Evolutionary conservation across 2,113 vertebrate species (phyloP), one percentile per base, ranked within the genome.

Genomic region (Melanerpes formicivorus): DNA sequence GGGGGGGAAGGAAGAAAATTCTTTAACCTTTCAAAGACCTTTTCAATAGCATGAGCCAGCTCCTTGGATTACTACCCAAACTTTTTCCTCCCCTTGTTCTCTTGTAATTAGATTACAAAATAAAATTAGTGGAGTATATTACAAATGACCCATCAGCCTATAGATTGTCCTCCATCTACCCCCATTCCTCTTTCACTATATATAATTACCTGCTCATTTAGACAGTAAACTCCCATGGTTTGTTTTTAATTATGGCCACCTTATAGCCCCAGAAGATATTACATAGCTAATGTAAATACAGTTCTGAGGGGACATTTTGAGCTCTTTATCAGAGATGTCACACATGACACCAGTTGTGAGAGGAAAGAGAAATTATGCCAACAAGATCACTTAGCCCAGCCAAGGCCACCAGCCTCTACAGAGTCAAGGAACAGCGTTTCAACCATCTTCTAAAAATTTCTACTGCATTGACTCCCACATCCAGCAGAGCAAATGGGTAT

Each of bases 141-240:
- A 21, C 37, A 94, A 93, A 87, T 59, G 84, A 58, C 30, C 8
- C 50, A 76, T 30, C 52, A 90, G 34, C 8, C 62, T 94, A 55
- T 5, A 59, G 55, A 42, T 17, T 79, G 13, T 34, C 15, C 26
- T 81, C 34, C n/a, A 9, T 22, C 6, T 26, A 54, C 2, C 6
- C 42, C 48, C 34, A 52, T 26, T 67, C 27, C 37, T 58, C 74
- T 92, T 70, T 63, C 71, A 69, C 37, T 1, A 0, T n/a, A 29
- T 14, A 17, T 48, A 90, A 88, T 62, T 26, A 78, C n/a, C 40
- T 30, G 11, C n/a, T 88, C 69, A 94, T 88, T 92, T 66, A 88
- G 40, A 42, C 34, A 62, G 29, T 13, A 75, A 88, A 84, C 32
- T 91, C 64, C 7, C 3, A 1, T 30, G 32, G 34, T 87, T 93